Conservation (phyloP, 2,113 vertebrate genomes). For the Glaucomys volans region DNA sequence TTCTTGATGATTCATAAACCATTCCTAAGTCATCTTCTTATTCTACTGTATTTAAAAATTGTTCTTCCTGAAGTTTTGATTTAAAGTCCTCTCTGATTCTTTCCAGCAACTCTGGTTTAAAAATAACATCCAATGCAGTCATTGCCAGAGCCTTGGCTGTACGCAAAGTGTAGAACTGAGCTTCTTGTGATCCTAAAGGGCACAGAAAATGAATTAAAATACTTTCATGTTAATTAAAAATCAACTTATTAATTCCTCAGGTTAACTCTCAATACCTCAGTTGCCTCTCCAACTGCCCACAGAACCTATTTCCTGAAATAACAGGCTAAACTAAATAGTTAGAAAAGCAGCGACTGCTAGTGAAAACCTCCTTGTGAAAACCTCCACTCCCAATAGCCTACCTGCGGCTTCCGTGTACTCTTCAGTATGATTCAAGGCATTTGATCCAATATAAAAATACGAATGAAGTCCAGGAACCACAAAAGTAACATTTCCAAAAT, state of each 20-base stretch:
- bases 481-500: slow-evolving; percentile 94
- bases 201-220: slow-evolving; percentile 19
- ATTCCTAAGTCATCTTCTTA: slow-evolving; percentile 65
- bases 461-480: slow-evolving; percentile 92
- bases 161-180: slow-evolving; percentile 92
- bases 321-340: not conserved
- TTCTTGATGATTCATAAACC: slow-evolving; percentile 70
- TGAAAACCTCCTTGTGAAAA: not conserved
- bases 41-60: slow-evolving; percentile 73
- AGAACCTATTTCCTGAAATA: not conserved
- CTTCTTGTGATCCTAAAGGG: slow-evolving; percentile 89
- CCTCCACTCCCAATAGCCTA: slow-evolving; percentile 70
- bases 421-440: slow-evolving; percentile 92
- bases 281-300: not conserved
- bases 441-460: slow-evolving; percentile 92
- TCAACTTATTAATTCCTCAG: not conserved
- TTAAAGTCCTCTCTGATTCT: slow-evolving; percentile 90
- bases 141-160: slow-evolving; percentile 93
- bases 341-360: not conserved
- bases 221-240: not conserved
- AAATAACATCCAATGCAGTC: slow-evolving; percentile 93
- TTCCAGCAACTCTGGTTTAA: slow-evolving; percentile 90
- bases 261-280: not conserved
- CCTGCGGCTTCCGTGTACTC: slow-evolving; percentile 92
- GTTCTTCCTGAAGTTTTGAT: slow-evolving; percentile 87